These are phyloP conservation scores for Takifugu bimaculatus DNA, from an alignment of 2,113 vertebrate species.

Conservation along the genomic window DNA sequence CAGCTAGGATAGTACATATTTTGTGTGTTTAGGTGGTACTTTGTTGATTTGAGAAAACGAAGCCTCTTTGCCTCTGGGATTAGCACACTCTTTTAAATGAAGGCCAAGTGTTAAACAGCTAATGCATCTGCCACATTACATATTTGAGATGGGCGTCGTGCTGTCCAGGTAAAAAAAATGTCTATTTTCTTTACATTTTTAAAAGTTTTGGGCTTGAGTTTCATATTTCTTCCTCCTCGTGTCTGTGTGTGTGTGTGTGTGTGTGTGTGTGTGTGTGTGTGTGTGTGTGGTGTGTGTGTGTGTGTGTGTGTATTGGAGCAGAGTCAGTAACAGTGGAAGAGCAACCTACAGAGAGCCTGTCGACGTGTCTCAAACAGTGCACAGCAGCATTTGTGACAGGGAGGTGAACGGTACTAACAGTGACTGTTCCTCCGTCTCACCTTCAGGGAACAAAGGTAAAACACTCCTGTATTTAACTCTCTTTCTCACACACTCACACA, in stretches of 20 bases:
- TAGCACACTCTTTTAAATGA: conserved; percentile 41
- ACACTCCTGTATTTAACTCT: background rate
- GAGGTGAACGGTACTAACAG: conserved; percentile 49
- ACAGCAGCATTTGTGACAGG: conserved; percentile 52
- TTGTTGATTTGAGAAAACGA: background rate
- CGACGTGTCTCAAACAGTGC: conserved; percentile 34
- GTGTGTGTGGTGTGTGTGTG: background rate
- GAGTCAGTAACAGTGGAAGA: conserved; percentile 57
- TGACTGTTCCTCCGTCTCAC: conserved; percentile 30
- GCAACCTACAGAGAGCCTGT: conserved; percentile 27
- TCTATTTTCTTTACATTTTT: background rate
- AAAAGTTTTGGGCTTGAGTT: background rate
- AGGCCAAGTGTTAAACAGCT: conserved; percentile 28
- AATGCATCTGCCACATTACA: conserved; percentile 53
- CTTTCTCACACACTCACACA: background rate
- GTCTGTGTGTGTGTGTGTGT: background rate
- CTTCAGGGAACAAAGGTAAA: conserved; percentile 37
- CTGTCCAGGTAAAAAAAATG: conserved; percentile 53
- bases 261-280: background rate
- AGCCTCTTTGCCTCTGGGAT: background rate
- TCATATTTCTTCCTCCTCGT: background rate
- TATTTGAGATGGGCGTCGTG: conserved; percentile 58
- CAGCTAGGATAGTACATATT: conserved; percentile 26
- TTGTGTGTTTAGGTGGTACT: background rate
- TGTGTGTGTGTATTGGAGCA: conserved; percentile 22